A percentile compares a stretch with the other conserved stretches of the same genome.
Evolutionary conservation across 92 coral and sea anemone species (phyloP).

Genomic region (Parazoanthus swiftii): DNA sequence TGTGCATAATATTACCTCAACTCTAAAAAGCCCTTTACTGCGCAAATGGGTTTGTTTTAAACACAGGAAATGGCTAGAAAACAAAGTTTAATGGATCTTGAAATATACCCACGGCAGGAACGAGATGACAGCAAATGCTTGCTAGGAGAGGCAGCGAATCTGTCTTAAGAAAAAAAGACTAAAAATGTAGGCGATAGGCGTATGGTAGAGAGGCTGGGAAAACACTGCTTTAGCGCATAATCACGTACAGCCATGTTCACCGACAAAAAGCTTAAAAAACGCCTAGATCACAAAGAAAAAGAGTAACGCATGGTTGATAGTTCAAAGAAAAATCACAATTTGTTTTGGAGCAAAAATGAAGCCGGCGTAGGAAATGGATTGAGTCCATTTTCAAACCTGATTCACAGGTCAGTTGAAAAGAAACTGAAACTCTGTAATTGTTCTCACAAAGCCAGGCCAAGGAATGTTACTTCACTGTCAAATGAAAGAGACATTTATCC

Average conservation of each 20-base stretch:
- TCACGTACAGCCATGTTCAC: background rate
- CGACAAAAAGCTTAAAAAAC: background rate
- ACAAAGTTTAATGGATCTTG: background rate
- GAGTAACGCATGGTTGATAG: background rate
- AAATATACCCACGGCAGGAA: too few species aligned
- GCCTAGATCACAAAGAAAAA: background rate
- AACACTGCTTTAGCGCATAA: background rate
- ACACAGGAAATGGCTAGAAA: constrained; percentile 7
- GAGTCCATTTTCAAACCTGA: background rate
- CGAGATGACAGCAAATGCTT: too few species aligned
- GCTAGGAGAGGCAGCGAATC: too few species aligned
- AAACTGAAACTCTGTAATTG: too few species aligned
- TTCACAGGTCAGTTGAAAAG: background rate
- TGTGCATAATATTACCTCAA: background rate
- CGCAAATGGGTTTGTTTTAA: background rate
- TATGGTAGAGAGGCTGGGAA: background rate
- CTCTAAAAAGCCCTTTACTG: background rate
- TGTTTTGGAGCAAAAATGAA: background rate
- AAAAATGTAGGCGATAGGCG: background rate
- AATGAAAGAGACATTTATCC: constrained; percentile 17
- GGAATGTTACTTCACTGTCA: background rate
- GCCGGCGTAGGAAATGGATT: background rate
- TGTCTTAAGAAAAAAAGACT: background rate
- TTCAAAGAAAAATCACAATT: background rate
- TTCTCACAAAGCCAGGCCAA: background rate